These are phyloP conservation scores for Neolamprologus falcicula DNA, from an alignment of 2,113 vertebrate species.

Conservation along the genomic window DNA sequence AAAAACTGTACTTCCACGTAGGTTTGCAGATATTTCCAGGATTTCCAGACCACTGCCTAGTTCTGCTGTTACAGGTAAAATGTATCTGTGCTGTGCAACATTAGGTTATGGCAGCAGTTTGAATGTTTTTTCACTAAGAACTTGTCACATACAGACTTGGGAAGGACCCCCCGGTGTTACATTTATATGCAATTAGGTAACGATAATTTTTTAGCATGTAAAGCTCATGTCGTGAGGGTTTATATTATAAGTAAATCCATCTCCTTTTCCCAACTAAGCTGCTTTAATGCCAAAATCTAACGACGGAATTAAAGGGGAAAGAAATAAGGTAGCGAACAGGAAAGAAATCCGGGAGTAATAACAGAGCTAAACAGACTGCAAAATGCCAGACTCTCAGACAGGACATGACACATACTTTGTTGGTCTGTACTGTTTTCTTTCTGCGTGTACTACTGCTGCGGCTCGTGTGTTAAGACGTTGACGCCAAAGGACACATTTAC, in stretches of 20 bases:
- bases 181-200: background rate
- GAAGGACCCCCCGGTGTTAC: background rate
- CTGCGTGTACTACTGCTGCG: background rate
- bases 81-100: background rate
- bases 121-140: background rate
- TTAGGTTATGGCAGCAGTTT: background rate
- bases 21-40: background rate
- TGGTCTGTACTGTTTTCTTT: background rate
- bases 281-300: background rate
- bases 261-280: background rate
- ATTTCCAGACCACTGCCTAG: background rate
- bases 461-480: background rate
- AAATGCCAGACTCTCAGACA: background rate
- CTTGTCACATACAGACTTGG: background rate
- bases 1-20: background rate
- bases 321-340: background rate
- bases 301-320: background rate
- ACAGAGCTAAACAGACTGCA: background rate
- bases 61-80: background rate
- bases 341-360: background rate
- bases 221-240: background rate
- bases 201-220: background rate
- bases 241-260: background rate
- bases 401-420: background rate
- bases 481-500: background rate